Evolutionary conservation across 1,140 invertebrate species (phyloP).

Genomic region (Zaprionus gabonicus): DNA sequence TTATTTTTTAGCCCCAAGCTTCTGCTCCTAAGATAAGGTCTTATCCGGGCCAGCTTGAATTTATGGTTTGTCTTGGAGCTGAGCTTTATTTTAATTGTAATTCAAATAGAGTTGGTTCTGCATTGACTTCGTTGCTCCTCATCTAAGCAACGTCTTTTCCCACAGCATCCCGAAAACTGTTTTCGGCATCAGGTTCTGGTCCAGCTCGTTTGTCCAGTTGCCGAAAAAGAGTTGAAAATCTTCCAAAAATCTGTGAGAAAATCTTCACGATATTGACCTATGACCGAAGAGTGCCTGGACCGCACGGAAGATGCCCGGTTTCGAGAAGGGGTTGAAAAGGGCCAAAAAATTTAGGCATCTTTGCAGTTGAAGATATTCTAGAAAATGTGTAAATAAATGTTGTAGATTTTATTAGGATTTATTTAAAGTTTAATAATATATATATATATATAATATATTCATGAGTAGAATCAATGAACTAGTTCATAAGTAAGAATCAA

Average conservation of each 20-base stretch:
- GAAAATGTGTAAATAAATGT: neutral
- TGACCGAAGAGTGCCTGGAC: constrained; percentile 52
- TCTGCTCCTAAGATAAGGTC: constrained; percentile 48
- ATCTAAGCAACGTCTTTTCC: constrained; percentile 68
- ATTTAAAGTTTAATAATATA: neutral
- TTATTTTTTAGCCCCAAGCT: constrained; percentile 54
- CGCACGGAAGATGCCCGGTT: constrained; percentile 25
- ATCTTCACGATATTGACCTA: constrained; percentile 68
- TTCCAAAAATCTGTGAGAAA: constrained; percentile 76
- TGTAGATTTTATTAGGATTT: neutral
- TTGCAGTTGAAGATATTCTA: neutral
- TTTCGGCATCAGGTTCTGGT: neutral
- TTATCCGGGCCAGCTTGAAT: constrained; percentile 21
- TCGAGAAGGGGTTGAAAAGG: constrained; percentile 31
- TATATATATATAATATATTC: neutral
- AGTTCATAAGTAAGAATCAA: no score
- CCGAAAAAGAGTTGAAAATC: constrained; percentile 75
- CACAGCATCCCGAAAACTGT: constrained; percentile 49
- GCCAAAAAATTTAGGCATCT: constrained; percentile 28
- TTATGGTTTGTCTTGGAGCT: constrained; percentile 38
- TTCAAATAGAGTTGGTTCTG: constrained; percentile 1
- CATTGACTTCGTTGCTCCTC: constrained; percentile 54
- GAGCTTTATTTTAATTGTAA: constrained; percentile 32
- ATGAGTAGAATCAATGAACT: neutral
- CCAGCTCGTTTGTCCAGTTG: constrained; percentile 68